Conservation (phyloP, 2,113 vertebrate species). For the Cichladusa arquata region DNA sequence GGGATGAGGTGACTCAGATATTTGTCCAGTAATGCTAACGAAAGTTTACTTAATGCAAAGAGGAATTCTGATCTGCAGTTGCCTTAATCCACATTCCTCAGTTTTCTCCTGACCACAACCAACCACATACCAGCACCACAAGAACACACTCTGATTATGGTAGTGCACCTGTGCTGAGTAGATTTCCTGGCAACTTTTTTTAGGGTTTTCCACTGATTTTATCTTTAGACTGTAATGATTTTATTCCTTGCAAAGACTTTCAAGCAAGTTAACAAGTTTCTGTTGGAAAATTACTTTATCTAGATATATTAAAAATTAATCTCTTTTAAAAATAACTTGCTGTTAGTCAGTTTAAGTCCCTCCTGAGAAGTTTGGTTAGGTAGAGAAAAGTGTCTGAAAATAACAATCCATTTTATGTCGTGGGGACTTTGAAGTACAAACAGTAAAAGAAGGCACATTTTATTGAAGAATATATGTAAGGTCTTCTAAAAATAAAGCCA, state of each 20-base stretch:
- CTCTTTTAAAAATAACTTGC: not conserved
- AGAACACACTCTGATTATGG: not conserved
- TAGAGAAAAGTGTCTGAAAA: not conserved
- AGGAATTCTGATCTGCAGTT: constrained; percentile 32
- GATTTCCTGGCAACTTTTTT: not conserved
- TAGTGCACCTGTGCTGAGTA: not conserved
- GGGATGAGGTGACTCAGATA: not conserved
- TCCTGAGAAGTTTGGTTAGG: not conserved
- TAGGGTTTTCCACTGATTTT: not conserved
- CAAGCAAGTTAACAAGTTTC: not conserved
- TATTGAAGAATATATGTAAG: not conserved
- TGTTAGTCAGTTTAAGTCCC: not conserved
- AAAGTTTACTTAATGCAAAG: constrained; percentile 16
- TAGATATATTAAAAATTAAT: not conserved
- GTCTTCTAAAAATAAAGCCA: not conserved
- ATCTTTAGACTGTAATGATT: not conserved
- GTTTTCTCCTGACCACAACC: not conserved
- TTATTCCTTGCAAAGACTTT: not conserved
- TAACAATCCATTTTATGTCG: not conserved
- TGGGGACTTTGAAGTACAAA: not conserved
- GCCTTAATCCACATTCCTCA: constrained; percentile 39
- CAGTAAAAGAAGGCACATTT: not conserved
- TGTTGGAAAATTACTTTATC: not conserved
- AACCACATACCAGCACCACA: not conserved
- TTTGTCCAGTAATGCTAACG: not conserved